Percentiles rank a stretch among this genome's conserved stretches.
phyloP scores from a whole-genome alignment of 2,113 vertebrate species.

The Eurystomus gularis region DNA sequence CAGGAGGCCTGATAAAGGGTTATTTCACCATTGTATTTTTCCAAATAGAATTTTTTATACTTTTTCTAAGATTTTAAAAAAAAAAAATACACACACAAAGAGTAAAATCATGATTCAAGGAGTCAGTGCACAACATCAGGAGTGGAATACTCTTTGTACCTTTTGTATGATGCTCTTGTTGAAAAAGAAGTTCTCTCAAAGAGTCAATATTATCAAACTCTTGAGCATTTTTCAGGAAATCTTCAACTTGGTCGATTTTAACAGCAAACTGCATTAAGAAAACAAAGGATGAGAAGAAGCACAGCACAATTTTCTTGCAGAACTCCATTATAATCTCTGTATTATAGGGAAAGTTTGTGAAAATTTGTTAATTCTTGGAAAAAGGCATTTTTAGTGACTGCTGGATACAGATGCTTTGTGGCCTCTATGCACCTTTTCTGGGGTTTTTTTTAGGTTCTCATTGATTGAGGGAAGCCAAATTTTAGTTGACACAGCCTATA shows the following conservation, averaged over 20 bases:
- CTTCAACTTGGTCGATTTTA: conserved; percentile 84
- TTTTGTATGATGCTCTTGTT: conserved; percentile 79
- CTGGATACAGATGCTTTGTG: not conserved
- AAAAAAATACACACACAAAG: fast-evolving
- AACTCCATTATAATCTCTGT: not conserved
- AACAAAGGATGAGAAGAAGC: not conserved
- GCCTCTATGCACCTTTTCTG: not conserved
- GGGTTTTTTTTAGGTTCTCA: not conserved
- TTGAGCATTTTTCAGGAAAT: conserved; percentile 73
- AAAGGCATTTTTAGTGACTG: not conserved
- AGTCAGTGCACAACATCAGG: not conserved
- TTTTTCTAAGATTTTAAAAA: not conserved
- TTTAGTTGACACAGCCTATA: not conserved
- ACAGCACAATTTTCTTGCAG: not conserved
- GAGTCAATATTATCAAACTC: conserved; percentile 69
- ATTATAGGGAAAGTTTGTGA: not conserved
- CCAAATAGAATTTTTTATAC: not conserved
- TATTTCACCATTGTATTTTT: not conserved
- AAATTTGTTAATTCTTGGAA: not conserved
- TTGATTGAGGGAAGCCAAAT: not conserved
- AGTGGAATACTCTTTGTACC: conserved; percentile 64
- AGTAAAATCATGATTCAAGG: not conserved
- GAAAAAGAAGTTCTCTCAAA: conserved; percentile 72
- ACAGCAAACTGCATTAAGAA: conserved; percentile 81
- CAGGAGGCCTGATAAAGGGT: not conserved